A percentile compares a stretch with the other conserved stretches of the same genome.
phyloP scores from a whole-genome alignment of 2,888 invertebrate species.

The Napeogenes sylphis region DNA sequence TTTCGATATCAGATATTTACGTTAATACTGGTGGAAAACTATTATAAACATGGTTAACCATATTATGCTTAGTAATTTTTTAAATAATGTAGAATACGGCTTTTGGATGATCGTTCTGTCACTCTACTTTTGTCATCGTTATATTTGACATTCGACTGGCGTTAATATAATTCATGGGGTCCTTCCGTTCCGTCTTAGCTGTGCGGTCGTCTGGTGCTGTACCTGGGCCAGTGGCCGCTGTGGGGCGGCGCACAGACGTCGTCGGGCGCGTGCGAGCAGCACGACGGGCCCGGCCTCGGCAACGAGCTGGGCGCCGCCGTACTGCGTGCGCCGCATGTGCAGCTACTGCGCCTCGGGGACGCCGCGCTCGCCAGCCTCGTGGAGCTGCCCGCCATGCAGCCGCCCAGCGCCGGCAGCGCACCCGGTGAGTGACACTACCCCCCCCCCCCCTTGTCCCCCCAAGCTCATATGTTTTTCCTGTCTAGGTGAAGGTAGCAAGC shows the following conservation, averaged over 20 bases:
- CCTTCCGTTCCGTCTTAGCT: conserved; percentile 53
- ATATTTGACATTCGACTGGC: background rate
- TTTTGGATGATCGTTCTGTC: too few relatives aligned
- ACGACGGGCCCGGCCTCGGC: conserved; percentile 87
- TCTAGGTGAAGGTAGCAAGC: too few relatives aligned
- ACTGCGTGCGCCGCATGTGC: conserved; percentile 88
- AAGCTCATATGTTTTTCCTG: too few relatives aligned
- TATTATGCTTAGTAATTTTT: too few relatives aligned
- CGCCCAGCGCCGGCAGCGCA: conserved; percentile 74
- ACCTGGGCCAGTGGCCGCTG: conserved; percentile 96
- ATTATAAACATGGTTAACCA: too few relatives aligned
- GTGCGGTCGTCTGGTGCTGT: conserved; percentile 92
- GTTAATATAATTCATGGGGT: too few relatives aligned
- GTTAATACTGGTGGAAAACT: too few relatives aligned
- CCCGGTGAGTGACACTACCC: conserved; percentile 37
- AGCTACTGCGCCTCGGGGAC: conserved; percentile 90
- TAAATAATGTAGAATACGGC: too few relatives aligned
- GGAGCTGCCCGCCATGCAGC: conserved; percentile 90
- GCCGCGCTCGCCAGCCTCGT: conserved; percentile 91
- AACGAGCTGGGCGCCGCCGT: conserved; percentile 88
- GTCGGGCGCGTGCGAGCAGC: conserved; percentile 93
- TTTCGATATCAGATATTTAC: too few relatives aligned
- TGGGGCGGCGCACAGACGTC: conserved; percentile 93
- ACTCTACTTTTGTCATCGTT: too few relatives aligned
- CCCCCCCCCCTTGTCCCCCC: too few relatives aligned